Conservation (phyloP, 2,113 vertebrate genomes). For the Cariama cristata region DNA sequence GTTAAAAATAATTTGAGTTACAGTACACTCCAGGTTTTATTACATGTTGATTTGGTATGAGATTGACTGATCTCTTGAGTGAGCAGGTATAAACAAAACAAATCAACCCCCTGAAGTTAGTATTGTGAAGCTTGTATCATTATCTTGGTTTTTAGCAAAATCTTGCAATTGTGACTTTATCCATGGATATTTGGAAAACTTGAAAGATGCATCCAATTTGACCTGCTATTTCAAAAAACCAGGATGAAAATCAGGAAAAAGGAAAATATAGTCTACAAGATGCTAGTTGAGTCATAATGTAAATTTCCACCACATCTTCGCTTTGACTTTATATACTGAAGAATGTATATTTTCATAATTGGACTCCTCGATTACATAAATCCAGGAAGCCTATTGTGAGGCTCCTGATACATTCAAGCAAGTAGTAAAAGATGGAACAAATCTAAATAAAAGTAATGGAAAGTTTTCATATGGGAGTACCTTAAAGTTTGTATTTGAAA, state of each 20-base stretch:
- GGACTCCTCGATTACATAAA: fast-evolving
- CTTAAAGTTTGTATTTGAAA: not conserved
- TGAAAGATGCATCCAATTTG: fast-evolving
- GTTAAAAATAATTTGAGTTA: not conserved
- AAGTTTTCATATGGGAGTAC: not conserved
- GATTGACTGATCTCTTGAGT: not conserved
- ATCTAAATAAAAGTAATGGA: not conserved
- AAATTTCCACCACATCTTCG: not conserved
- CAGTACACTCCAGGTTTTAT: fast-evolving
- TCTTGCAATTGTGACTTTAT: not conserved
- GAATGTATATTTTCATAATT: not conserved
- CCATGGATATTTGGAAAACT: not conserved
- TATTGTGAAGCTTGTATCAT: fast-evolving
- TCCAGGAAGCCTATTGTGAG: not conserved
- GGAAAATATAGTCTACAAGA: not conserved
- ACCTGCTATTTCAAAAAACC: not conserved
- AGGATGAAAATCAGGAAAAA: not conserved
- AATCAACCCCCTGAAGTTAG: fast-evolving
- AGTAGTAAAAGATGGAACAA: not conserved
- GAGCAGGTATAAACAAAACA: not conserved
- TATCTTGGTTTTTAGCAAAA: not conserved
- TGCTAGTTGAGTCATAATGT: not conserved
- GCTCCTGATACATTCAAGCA: not conserved
- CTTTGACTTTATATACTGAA: not conserved
- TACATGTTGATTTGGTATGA: fast-evolving